Base-by-base conservation (phyloP, 2,888 invertebrate genomes). In the Tricholauxania praeusta region DNA sequence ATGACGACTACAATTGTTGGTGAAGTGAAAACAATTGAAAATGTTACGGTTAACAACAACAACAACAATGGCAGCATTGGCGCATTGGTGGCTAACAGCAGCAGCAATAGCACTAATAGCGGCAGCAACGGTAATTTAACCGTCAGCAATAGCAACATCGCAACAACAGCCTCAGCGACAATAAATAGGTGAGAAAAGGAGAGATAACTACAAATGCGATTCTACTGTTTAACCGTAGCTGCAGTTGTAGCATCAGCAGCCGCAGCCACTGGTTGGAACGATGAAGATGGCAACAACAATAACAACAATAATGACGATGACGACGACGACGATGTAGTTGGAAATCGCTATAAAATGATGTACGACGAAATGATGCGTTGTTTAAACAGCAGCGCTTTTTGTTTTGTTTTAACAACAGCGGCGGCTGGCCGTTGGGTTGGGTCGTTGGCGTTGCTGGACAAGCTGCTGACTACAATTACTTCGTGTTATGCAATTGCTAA, bases 151-250 rank as follows among this genome's bases (percentile, higher is more conserved):
- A 74, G 78, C 78, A 72, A 80, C 81, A 76, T 82, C 84, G 74
- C 32, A 63, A 60, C 67, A 17, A 59, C 59, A 17, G 74, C 72
- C 71, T 72, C 82, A 70, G 80, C 82, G 75, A 85, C 87, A 73
- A 86, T 87, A 81, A 87, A 87, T 80, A 87, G 87, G 87, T 87
- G 87, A 87, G 86, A 87, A 84, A 82, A 83, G 85, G 84, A 81
- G 76, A 87, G 87, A 85, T 87, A 87, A 84, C 87, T 85, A 82
- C 80, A 79, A 78, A 79, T 79, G 75, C 78, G 80, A 80, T 78
- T 79, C 79, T 69, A 80, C 39, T 39, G 74, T 74, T 74, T 74
- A 72, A 70, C 75, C 71, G 72, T 15, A 52, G 57, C 15, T 14
- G 55, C 48, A 53, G 51, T n/a, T 28, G 49, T 6, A 14, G 67